These are phyloP conservation scores for Ranitomeya imitator DNA, from an alignment of 2,113 vertebrate species.

Conservation along the genomic window DNA sequence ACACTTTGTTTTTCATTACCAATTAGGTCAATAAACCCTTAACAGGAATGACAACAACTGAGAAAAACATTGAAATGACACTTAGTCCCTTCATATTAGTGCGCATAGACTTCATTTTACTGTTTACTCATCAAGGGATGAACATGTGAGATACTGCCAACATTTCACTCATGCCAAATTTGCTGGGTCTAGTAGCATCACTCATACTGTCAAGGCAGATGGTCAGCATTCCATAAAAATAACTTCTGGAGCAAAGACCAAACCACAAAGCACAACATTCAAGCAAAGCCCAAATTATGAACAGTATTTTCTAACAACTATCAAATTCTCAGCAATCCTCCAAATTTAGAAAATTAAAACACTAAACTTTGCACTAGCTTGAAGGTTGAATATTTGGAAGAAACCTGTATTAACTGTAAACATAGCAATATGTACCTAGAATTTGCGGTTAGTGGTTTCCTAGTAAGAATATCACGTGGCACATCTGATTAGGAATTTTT, in stretches of 20 bases:
- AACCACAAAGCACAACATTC: neutral
- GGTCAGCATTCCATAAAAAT: neutral
- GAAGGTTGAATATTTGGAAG: neutral
- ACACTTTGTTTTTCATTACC: neutral
- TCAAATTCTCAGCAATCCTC: neutral
- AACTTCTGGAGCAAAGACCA: constrained; percentile 10
- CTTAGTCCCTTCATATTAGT: neutral
- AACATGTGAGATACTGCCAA: neutral
- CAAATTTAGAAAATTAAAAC: neutral
- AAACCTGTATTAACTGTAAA: neutral
- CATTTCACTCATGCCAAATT: neutral
- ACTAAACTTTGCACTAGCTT: neutral
- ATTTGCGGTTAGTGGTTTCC: neutral
- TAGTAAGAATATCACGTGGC: neutral
- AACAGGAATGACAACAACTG: neutral
- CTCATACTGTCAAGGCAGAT: constrained; percentile 5
- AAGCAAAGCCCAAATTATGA: neutral
- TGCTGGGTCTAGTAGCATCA: neutral
- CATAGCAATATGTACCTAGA: neutral
- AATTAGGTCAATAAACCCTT: neutral
- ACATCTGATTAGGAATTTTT: neutral
- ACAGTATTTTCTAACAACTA: neutral
- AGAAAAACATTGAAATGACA: constrained; percentile 9
- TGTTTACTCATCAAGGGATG: neutral
- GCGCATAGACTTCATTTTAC: neutral